Evolutionary conservation across 2,888 invertebrate species (phyloP), one percentile per base, ranked within the genome.

Genomic region (Tridacna gigas): DNA sequence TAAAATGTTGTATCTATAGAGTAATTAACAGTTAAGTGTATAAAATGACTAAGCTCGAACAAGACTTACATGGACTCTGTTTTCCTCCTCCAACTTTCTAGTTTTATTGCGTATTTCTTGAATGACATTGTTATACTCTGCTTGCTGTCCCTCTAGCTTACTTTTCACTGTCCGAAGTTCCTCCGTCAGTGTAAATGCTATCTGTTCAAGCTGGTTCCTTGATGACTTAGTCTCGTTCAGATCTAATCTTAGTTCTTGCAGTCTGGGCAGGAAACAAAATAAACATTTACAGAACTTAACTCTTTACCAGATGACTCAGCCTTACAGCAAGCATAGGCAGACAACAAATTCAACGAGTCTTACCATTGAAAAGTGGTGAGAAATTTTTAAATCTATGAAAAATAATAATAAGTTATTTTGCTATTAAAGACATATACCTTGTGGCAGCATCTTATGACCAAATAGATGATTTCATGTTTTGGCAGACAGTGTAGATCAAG

Each of bases 11-110:
- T 7, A 37, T 37, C 37, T 37, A 37, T 37, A 37, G 37, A 37
- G 37, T 37, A 37, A 37, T 37, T 37, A 4, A 37, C 37, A 37
- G 2, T 37, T 4, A 37, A 37, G 3, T 37, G 37, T 37, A 37
- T 37, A 2, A 37, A 37, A 37, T 37, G 3, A 4, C 37, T 37
- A 7, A 37, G 37, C 22, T 77, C 4, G 37, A 18, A 25, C 63
- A 48, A 25, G 47, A 67, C 88, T 81, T 87, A 94, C 94, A 89
- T 92, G 92, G 47, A 90, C 80, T 80, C 93, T 90, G 73, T 92
- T 93, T 78, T 94, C 94, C 45, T 95, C 94, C 83, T 94, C 94
- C 37, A 95, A 87, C 79, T 91, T 90, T 28, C 92, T 89, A 13
- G 93, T 90, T 69, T 90, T 90, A 79, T 90, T 90, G 74, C 91